A percentile compares a stretch with the other conserved stretches of the same genome.
Conservation (phyloP, 2,113 vertebrate species). For the Donacobius atricapilla region DNA sequence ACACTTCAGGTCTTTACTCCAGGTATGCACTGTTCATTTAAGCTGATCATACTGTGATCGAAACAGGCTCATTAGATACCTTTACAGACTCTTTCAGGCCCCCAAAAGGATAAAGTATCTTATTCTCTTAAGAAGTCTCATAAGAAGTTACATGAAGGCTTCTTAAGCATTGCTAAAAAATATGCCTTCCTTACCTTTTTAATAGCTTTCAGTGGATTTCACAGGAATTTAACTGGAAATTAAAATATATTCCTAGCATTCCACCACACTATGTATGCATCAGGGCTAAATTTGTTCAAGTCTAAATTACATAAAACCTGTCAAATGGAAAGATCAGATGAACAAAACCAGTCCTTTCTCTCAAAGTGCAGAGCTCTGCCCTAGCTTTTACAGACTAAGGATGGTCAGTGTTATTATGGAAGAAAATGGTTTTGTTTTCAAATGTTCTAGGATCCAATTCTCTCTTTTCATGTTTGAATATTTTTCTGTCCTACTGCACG, state of each 20-base stretch:
- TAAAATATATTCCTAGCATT: neutral
- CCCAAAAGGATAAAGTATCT: neutral
- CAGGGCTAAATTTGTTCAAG: neutral
- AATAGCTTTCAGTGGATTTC: neutral
- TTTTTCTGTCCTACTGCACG: neutral
- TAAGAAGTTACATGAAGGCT: neutral
- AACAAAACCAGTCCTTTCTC: neutral
- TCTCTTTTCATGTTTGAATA: neutral
- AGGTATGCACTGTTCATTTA: neutral
- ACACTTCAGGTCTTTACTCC: neutral
- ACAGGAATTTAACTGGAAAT: neutral
- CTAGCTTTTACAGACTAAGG: neutral
- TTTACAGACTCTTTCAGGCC: neutral
- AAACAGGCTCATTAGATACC: neutral
- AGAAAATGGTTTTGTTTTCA: neutral
- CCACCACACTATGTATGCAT: neutral
- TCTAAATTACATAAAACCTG: neutral
- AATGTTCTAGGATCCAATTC: neutral
- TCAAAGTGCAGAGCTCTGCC: neutral
- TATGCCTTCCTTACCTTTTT: neutral
- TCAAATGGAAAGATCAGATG: neutral
- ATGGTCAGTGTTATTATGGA: accelerated
- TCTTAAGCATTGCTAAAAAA: neutral
- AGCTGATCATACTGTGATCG: neutral
- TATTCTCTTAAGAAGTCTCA: neutral